Evolutionary conservation across 2,888 invertebrate genomes (phyloP), one percentile per base, ranked within the genome.

Genomic region (Machimus rusticus): DNA sequence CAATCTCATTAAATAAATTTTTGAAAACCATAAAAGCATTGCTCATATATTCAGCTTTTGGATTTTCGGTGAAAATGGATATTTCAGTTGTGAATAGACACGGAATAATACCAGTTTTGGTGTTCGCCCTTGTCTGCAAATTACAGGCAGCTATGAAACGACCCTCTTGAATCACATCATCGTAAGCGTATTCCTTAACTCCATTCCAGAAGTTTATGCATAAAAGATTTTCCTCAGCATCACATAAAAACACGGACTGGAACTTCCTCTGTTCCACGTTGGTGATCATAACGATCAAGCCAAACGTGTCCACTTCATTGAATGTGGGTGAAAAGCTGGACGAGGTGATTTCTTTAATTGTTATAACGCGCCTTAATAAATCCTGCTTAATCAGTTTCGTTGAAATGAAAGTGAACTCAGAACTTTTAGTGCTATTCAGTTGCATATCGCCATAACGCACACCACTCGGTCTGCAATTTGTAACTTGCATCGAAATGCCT

Each of bases 271-370:
- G 79, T 87, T 92, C 91, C 88, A 92, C 92, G 39, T 34, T 43
- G 81, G 39, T 89, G 55, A 95, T 93, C 87, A 93, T 92, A 34
- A 95, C 93, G 57, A 97, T 93, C 2, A 96, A 90, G 1, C 97
- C 97, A 5, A 95, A 94, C 12, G 95, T 95, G 92, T 97, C 97
- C 89, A 96, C 93, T 93, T 97, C 97, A 88, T 95, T 94, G 90
- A 95, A 95, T 12, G 91, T 88, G 5, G 94, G 93, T 87, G 91
- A 90, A 89, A 93, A 93, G 74, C 90, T 91, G 23, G 89, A 84
- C 23, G 90, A 89, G 5, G 89, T 88, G 34, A 95, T 90, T 87
- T 94, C 93, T 89, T 92, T 91, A 87, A 95, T 93, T n/a, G 91
- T 90, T 43, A 92, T 93, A 87, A 93, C 94, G 31, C 89, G 92